Conservation (phyloP, 92 coral and sea anemone species). For the Parazoanthus atlanticus region DNA sequence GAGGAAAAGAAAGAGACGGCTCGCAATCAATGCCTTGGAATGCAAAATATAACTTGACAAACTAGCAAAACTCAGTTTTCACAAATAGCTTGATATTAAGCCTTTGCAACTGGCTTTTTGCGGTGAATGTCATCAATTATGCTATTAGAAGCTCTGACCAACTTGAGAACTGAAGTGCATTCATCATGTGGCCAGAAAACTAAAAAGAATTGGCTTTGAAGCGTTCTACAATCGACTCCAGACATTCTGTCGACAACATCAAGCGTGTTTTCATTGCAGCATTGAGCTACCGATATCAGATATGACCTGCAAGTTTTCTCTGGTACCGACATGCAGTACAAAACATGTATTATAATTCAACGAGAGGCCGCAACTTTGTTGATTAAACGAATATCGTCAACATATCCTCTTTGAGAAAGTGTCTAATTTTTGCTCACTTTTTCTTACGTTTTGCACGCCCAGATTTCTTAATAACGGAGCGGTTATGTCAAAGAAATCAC, state of each 20-base stretch:
- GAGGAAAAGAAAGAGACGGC: not conserved
- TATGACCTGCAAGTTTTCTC: not conserved
- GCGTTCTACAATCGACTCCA: not conserved
- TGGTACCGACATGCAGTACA: too few species aligned
- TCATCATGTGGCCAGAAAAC: not conserved
- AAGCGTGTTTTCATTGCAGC: not conserved
- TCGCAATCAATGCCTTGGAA: not conserved
- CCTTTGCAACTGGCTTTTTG: not conserved
- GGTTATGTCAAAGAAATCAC: conserved; percentile 30
- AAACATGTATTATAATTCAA: not conserved
- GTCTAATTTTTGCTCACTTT: not conserved
- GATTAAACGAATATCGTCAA: not conserved
- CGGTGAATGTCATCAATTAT: not conserved
- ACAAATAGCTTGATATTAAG: not conserved
- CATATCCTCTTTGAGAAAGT: not conserved
- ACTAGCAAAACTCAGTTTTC: not conserved
- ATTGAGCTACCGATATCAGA: not conserved
- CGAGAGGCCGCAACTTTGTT: not conserved
- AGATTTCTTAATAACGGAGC: not conserved
- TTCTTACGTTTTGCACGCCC: not conserved
- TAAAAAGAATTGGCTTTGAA: not conserved
- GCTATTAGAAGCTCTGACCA: not conserved
- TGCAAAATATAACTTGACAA: not conserved
- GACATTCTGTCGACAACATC: conserved; percentile 13
- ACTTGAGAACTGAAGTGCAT: not conserved